Evolutionary conservation across 2,797 vertebrate species (phyloP).

Genomic region (Discoglossus pictus): DNA sequence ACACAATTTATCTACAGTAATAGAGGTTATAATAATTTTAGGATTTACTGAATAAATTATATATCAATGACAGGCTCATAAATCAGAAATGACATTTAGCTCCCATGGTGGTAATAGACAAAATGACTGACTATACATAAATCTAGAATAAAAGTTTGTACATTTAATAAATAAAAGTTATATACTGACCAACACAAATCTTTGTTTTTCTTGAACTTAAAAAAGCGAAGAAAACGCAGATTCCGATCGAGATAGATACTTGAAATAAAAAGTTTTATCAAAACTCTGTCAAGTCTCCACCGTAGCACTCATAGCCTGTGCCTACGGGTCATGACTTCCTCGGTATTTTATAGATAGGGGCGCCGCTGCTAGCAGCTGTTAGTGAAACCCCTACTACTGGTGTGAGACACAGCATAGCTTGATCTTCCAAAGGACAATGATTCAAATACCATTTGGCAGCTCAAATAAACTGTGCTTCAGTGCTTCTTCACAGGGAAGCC

Average conservation of each 20-base stretch:
- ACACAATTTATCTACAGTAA: no score
- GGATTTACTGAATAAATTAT: no score
- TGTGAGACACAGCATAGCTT: conserved; percentile 44
- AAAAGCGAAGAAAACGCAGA: conserved; percentile 54
- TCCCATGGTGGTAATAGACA: no score
- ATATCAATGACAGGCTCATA: no score
- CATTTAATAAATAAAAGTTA: neutral
- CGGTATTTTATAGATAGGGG: conserved; percentile 55
- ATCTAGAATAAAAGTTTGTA: neutral
- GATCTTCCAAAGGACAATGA: conserved; percentile 31
- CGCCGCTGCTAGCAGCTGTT: conserved; percentile 34
- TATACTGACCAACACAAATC: conserved; percentile 55
- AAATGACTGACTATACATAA: no score
- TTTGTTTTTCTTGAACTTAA: conserved; percentile 40
- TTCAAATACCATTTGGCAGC: conserved; percentile 13
- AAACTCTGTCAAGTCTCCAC: conserved; percentile 44
- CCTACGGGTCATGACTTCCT: conserved; percentile 21
- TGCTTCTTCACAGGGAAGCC: conserved; percentile 3
- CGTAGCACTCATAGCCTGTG: conserved; percentile 53
- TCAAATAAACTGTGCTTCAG: conserved; percentile 11
- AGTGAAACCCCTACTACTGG: conserved; percentile 45
- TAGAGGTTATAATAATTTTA: no score
- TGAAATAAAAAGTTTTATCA: conserved; percentile 52
- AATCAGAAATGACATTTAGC: no score
- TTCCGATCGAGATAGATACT: conserved; percentile 50